Evolutionary conservation across 2,888 invertebrate genomes (phyloP).

Genomic region (Drosophila niveifrons): DNA sequence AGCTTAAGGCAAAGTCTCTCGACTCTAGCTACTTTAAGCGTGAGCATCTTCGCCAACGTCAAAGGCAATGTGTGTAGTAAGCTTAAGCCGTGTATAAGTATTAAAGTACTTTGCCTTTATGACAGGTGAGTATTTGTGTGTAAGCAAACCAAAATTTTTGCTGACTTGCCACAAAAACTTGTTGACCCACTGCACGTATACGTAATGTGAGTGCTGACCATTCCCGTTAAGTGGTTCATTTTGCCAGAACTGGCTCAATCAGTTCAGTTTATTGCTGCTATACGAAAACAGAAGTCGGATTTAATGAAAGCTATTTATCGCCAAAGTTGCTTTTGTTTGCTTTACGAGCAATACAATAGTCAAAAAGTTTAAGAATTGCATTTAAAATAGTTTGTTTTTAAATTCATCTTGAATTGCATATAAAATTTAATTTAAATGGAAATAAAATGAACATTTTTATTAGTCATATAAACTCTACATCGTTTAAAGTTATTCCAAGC

Average conservation of each 20-base stretch:
- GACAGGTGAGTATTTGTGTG: slow-evolving; percentile 71
- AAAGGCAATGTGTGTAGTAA: slow-evolving; percentile 31
- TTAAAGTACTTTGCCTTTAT: slow-evolving; percentile 61
- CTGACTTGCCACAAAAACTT: slow-evolving; percentile 63
- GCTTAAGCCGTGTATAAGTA: slow-evolving; percentile 49
- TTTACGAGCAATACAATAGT: neutral
- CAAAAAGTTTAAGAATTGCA: neutral
- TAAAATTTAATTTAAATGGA: too few species aligned
- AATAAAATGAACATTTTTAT: too few species aligned
- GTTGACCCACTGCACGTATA: slow-evolving; percentile 57
- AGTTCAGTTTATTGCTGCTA: neutral
- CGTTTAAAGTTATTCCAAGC: too few species aligned
- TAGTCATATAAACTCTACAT: too few species aligned
- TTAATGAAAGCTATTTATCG: neutral
- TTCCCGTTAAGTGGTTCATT: slow-evolving; percentile 18
- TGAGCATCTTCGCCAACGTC: slow-evolving; percentile 8
- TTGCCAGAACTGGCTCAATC: slow-evolving; percentile 27
- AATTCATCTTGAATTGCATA: neutral
- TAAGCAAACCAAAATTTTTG: slow-evolving; percentile 63
- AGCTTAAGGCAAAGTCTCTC: slow-evolving; percentile 24
- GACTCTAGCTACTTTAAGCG: slow-evolving; percentile 10
- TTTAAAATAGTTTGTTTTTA: neutral
- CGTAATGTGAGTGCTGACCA: slow-evolving; percentile 46
- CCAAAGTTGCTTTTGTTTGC: neutral
- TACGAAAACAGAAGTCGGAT: neutral